A percentile compares a stretch with the other conserved stretches of the same genome.
These are phyloP conservation scores for Kradibia gibbosae DNA, from an alignment of 1,140 invertebrate genomes.

Conservation along the genomic window DNA sequence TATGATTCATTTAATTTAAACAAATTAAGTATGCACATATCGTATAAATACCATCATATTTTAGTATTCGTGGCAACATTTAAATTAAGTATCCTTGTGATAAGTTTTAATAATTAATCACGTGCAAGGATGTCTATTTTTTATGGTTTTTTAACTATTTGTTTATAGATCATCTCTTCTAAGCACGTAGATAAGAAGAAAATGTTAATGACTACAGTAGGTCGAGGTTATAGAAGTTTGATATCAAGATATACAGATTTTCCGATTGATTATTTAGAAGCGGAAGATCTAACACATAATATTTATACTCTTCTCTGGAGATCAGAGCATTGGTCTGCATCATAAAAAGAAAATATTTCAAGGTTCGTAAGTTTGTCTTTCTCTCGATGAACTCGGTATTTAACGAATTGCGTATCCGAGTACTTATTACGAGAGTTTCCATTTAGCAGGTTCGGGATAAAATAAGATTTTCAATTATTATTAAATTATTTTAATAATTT, in stretches of 20 bases:
- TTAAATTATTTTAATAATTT: background rate
- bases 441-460: background rate
- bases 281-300: conserved; percentile 74
- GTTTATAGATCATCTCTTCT: conserved; percentile 64
- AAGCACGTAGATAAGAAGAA: conserved; percentile 69
- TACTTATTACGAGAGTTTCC: background rate
- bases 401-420: background rate
- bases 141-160: background rate
- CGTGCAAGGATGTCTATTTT: background rate
- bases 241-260: conserved; percentile 81
- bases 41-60: background rate
- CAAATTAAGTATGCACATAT: no score
- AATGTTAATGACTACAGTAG: conserved; percentile 83
- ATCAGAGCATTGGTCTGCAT: conserved; percentile 81
- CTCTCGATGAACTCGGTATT: background rate
- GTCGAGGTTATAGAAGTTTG: conserved; percentile 87
- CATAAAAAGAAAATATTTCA: conserved; percentile 64
- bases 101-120: background rate
- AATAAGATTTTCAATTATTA: background rate
- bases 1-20: no score
- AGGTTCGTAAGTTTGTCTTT: background rate
- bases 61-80: background rate
- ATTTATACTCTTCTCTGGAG: conserved; percentile 82
- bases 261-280: conserved; percentile 66
- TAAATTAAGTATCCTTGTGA: no score